Base-by-base conservation (phyloP, 1,140 invertebrate species). In the Zophobas morio region DNA sequence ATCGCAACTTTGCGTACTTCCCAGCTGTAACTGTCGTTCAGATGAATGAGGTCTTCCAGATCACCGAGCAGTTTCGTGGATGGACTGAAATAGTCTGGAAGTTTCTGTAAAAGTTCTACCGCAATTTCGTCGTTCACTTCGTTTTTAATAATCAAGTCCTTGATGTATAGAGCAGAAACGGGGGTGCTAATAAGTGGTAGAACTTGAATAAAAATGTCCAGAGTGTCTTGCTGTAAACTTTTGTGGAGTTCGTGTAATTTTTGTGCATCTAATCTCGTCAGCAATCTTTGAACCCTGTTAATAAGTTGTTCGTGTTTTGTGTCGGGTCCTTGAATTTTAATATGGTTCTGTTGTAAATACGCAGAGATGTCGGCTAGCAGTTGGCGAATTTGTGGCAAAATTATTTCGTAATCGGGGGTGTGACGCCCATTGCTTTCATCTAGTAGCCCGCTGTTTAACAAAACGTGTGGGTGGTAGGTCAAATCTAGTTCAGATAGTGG, bases 161-260 rank as follows among this genome's bases (percentile, higher is more conserved):
- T 79, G 6, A 84, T 84, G 60, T 88, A 87, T 2, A 83, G 56
- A 37, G 81, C 84, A 0, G 85, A 80, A 6, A 84, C 85, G 3
- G 80, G 54, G 0, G 87, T 88, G 20, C 88, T 88, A 33, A 87
- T 82, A n/a, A 86, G 76, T 1, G 88, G 86, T 3, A 89, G 32
- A 39, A 87, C 82, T 77, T 83, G 75, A 2, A 87, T 72, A 57
- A 87, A 88, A 1, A 88, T 32, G 2, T 51, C 0, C 20, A 51
- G 20, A 37, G 80, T 20, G 86, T 84, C 53, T 78, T 66, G 1
- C 36, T 81, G 77, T 6, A 42, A 53, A 53, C 51, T 75, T 6
- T 51, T 51, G 6, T 51, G 49, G 4, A 88, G 76, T 40, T 82
- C 42, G 35, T 78, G 72, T 1, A 82, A 2, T 70, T 74, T 88